A percentile compares a stretch with the other conserved stretches of the same genome.
Evolutionary conservation across 1,140 invertebrate species (phyloP).

Genomic region (Zaprionus lachaisei): DNA sequence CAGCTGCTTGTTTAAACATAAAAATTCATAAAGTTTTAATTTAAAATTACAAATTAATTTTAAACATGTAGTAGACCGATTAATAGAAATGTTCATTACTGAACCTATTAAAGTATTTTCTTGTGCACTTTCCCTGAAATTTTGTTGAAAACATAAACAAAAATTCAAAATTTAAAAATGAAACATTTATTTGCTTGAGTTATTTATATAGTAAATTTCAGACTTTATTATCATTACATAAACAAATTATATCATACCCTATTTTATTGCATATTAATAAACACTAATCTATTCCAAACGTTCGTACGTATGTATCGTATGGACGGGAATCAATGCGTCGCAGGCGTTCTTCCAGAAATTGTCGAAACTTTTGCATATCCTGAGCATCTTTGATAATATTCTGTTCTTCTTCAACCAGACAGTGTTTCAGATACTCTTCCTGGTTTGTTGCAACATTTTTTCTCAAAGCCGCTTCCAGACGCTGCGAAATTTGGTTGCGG

Average conservation of each 20-base stretch:
- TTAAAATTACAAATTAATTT: background rate
- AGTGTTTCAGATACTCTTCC: constrained; percentile 1
- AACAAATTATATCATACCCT: background rate
- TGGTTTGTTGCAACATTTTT: background rate
- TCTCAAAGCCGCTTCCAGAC: constrained; percentile 38
- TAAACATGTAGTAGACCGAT: background rate
- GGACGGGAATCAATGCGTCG: constrained; percentile 47
- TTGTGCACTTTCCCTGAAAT: background rate
- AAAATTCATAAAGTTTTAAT: background rate
- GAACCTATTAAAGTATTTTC: background rate
- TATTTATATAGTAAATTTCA: background rate
- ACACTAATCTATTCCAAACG: constrained; percentile 51
- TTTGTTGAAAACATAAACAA: background rate
- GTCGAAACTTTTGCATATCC: constrained; percentile 54
- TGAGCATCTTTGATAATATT: constrained; percentile 47
- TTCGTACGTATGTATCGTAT: constrained; percentile 57
- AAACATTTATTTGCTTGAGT: background rate
- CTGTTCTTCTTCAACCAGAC: constrained; percentile 30
- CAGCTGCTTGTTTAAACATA: background rate
- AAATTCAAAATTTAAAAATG: background rate
- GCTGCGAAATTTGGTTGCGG: constrained; percentile 38
- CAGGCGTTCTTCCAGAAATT: constrained; percentile 52
- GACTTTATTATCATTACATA: background rate
- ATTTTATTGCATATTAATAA: background rate
- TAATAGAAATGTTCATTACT: background rate